Evolutionary conservation across 1,140 invertebrate genomes (phyloP), one percentile per base, ranked within the genome.

Genomic region (Calosoma granatense): DNA sequence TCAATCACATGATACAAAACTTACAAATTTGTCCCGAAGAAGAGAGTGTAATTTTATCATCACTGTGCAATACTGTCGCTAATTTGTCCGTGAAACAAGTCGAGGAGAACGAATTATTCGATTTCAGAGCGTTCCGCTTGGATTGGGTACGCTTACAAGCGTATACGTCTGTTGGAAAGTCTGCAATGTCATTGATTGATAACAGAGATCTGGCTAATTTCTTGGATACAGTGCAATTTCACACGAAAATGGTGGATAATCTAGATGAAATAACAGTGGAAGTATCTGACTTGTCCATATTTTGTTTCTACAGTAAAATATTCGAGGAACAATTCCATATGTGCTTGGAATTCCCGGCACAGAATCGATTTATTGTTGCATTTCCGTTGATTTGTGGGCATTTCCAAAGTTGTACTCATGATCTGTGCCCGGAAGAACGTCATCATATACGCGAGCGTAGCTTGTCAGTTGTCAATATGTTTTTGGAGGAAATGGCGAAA

Each of bases 301-400:
- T 98, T 68, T 98, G 92, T 70, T 98, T 98, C 71, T 97, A 97
- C 68, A 95, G 85, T 64, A 92, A 92, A 77, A 88, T 95, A 69
- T 98, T 98, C 76, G 94, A 98, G 69, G 92, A 95, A 69, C 93
- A 98, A 70, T 98, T 98, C 69, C 94, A 97, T 66, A 95, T 97
- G 91, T 98, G 95, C 73, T 78, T 98, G 62, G 94, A 98, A 74
- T 98, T 98, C 74, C 94, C 94, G 20, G 94, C 94, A 19, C 95
- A 98, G 74, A 97, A 97, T 75, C 82, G 95, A 19, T 99, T 92
- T 67, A 97, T 97, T 58, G 91, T 98, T 60, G 92, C 94, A 22
- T 99, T 99, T 74, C 96, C 97, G 12, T 76, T 98, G 55, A 95
- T 99, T 63, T 98, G 96, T 72, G 89, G 90, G 60, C 96, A 99